These are phyloP conservation scores for Gnathochromis pfefferi DNA, from an alignment of 2,113 vertebrate species.

Conservation along the genomic window DNA sequence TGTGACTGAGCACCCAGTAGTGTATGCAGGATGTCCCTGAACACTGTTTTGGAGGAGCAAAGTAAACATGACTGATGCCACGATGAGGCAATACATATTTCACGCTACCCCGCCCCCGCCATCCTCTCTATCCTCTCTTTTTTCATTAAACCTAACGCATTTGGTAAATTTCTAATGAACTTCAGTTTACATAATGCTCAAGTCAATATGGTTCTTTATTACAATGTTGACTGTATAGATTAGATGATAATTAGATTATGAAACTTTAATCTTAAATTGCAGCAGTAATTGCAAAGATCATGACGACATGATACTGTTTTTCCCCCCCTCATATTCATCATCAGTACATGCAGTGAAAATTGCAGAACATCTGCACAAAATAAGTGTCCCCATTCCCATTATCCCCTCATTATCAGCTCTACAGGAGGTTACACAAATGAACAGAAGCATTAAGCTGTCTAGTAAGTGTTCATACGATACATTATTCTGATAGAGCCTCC, in stretches of 20 bases:
- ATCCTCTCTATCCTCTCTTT: neutral
- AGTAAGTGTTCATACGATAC: neutral
- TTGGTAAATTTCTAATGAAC: neutral
- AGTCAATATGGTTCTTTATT: neutral
- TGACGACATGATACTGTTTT: neutral
- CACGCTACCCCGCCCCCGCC: neutral
- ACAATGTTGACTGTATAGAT: neutral
- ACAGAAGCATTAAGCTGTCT: neutral
- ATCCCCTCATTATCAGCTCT: constrained; percentile 4
- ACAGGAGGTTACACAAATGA: neutral
- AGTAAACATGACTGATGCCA: constrained; percentile 31
- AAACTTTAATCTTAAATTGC: neutral
- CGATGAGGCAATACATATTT: neutral
- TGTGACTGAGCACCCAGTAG: neutral
- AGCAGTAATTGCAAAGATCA: neutral
- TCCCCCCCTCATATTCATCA: accelerated
- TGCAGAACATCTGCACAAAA: neutral
- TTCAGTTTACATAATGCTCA: neutral
- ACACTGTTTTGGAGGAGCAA: neutral
- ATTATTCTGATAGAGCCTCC: neutral
- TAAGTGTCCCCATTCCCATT: neutral
- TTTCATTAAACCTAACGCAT: neutral
- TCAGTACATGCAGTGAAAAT: neutral
- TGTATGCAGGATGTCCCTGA: neutral
- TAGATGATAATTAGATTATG: neutral